These are phyloP conservation scores for Xestia rhomboidea DNA, from an alignment of 2,888 invertebrate genomes.

Conservation along the genomic window DNA sequence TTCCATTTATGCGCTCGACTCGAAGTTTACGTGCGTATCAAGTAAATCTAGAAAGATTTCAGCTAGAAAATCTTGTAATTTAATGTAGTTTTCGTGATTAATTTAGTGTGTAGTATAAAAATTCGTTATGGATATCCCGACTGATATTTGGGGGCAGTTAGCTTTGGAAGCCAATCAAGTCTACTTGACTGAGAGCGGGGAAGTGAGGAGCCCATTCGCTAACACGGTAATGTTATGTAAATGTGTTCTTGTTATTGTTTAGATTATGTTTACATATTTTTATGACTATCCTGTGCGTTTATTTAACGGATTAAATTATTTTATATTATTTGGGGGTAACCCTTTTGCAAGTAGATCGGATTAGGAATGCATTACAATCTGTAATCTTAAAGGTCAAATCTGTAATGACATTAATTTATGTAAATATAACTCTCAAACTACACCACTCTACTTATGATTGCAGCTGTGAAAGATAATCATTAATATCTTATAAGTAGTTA, in stretches of 20 bases:
- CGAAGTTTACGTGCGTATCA: constrained; percentile 80
- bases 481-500: constrained; percentile 23
- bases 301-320: neutral
- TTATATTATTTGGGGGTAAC: no score
- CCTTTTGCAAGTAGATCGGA: neutral
- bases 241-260: constrained; percentile 59
- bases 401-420: neutral
- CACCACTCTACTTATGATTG: neutral
- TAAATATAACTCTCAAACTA: neutral
- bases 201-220: constrained; percentile 95
- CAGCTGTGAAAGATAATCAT: constrained; percentile 37
- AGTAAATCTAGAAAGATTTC: constrained; percentile 76
- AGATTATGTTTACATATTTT: constrained; percentile 43
- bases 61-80: constrained; percentile 62
- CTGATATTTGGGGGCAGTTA: constrained; percentile 97
- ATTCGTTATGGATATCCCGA: constrained; percentile 92
- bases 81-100: constrained; percentile 66
- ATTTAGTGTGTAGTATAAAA: constrained; percentile 68
- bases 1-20: constrained; percentile 80
- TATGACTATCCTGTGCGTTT: neutral
- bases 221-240: constrained; percentile 93
- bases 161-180: constrained; percentile 96
- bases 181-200: constrained; percentile 95
- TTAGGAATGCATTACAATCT: neutral
- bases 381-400: neutral